phyloP scores from a whole-genome alignment of 1,140 invertebrate genomes.

The Gonioctena quinquepunctata region DNA sequence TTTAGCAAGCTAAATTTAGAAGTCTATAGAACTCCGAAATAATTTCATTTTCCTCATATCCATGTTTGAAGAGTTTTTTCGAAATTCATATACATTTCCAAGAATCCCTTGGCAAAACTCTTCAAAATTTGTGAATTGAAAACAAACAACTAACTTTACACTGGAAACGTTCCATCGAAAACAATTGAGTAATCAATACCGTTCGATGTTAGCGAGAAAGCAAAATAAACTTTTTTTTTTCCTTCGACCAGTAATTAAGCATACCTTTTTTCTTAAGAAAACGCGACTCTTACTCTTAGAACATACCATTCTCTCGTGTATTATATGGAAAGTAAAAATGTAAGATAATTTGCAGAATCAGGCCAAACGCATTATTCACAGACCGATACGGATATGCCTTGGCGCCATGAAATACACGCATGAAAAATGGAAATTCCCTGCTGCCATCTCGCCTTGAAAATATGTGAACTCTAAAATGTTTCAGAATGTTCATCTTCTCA shows the following conservation, averaged over 20 bases:
- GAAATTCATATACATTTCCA: no score
- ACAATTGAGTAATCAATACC: no score
- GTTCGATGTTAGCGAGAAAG: background rate
- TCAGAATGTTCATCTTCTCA: no score
- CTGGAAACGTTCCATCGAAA: no score
- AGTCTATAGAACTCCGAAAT: no score
- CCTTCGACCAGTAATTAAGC: background rate
- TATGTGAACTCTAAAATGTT: no score
- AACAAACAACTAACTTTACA: no score
- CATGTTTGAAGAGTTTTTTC: no score
- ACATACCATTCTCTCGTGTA: background rate
- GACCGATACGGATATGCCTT: background rate
- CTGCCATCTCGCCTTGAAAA: background rate
- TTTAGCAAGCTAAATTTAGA: no score
- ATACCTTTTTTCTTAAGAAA: background rate
- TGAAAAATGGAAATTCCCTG: background rate
- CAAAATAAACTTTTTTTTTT: background rate
- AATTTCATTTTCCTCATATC: no score
- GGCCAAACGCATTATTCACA: background rate
- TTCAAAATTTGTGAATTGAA: no score
- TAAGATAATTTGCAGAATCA: background rate
- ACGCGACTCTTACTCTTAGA: background rate
- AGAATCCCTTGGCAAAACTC: no score
- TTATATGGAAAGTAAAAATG: background rate
- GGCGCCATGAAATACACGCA: background rate